Evolutionary conservation across 2,113 vertebrate genomes (phyloP), one percentile per base, ranked within the genome.

Genomic region (Microtus pennsylvanicus): DNA sequence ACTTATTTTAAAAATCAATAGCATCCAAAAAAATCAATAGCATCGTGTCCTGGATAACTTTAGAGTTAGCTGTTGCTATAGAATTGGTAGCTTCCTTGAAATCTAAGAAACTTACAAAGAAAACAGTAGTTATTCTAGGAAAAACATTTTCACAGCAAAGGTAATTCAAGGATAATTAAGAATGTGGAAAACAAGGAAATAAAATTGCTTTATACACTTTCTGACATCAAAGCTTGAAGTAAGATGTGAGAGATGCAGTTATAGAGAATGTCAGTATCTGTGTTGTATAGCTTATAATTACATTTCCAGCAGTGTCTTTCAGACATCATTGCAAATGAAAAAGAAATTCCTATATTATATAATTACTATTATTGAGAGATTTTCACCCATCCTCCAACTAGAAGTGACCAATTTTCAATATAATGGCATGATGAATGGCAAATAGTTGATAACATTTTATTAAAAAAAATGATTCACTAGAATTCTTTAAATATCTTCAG

Each of bases 241-340:
- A 74, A 90, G 38, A 58, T 61, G 19, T 81, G 26, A 87, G 45
- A 63, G 12, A 5, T 9, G 30, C 78, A 87, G 61, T 28, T 30
- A 90, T 3, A 70, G 61, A 93, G n/a, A 35, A 85, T 52, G 75
- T 88, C 75, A 52, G 58, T 85, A 50, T 21, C 58, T 80, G 5
- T 78, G 78, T 77, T 83, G 89, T 94, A 47, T 87, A 16, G 70
- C 9, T 5, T 70, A n/a, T 80, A 83, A 42, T 38, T 85, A 35
- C 10, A 81, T 67, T 88, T 89, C 80, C 70, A 72, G 52, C n/a
- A 83, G 19, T 69, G 35, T 42, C 69, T 96, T 94, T 85, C 50
- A 94, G 50, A 82, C 7, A 47, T 96, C 26, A 58, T 2, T 9
- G 4, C 35, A 77, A 85, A 6, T 67, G 3, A 35, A 35, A 38